phyloP scores from a whole-genome alignment of 2,797 vertebrate genomes.

The Onychomys torridus region DNA sequence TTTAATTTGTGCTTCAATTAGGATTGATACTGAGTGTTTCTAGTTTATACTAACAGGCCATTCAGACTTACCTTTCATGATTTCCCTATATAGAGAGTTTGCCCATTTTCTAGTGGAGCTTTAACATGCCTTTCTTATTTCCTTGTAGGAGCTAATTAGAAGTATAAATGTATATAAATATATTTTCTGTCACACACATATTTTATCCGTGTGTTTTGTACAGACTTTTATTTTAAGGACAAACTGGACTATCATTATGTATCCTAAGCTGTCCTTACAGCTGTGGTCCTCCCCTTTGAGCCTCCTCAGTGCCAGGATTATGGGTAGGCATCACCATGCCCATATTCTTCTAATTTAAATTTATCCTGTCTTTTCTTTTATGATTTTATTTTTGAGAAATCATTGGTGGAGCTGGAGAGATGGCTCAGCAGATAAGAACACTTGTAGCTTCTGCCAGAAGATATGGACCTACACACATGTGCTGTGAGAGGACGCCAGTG shows the following conservation, averaged over 20 bases:
- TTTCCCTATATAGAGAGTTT: background rate
- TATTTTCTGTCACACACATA: background rate
- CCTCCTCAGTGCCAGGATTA: background rate
- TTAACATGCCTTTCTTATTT: background rate
- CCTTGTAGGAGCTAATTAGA: background rate
- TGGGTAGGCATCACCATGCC: background rate
- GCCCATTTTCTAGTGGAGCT: background rate
- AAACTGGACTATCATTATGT: background rate
- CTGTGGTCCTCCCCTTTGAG: background rate
- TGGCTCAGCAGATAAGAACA: background rate
- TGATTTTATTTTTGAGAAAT: background rate
- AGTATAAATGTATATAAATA: constrained; percentile 24
- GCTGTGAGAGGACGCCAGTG: too few relatives aligned
- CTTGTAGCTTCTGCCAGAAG: background rate
- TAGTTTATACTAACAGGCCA: background rate
- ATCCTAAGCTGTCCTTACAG: background rate
- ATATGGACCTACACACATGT: background rate
- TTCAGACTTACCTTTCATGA: constrained; percentile 11
- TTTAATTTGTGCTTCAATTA: constrained; percentile 24
- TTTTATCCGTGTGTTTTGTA: background rate
- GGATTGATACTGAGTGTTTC: background rate
- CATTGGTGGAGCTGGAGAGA: background rate
- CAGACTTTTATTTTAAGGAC: background rate
- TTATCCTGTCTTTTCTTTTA: background rate
- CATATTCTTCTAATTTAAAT: constrained; percentile 3